A percentile compares a stretch with the other conserved stretches of the same genome.
Evolutionary conservation across 2,113 vertebrate species (phyloP).

Genomic region (Onychostoma macrolepis): DNA sequence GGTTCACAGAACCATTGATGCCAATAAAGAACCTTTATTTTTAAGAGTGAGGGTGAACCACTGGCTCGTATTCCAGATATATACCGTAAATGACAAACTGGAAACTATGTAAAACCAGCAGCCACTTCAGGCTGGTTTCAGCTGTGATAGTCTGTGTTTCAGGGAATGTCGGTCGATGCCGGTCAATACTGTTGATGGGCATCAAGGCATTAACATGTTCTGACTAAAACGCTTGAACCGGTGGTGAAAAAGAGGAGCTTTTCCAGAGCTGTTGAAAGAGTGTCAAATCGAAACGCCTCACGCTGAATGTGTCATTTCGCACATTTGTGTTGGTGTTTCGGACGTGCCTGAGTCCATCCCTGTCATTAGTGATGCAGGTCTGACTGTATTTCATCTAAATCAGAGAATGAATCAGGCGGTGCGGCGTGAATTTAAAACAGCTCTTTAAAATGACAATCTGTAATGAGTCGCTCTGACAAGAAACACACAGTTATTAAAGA

Average conservation of each 20-base stretch:
- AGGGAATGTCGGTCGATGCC: neutral
- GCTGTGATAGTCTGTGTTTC: neutral
- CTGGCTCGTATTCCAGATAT: neutral
- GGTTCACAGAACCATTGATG: too few relatives aligned
- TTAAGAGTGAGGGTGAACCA: neutral
- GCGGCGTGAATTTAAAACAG: constrained; percentile 59
- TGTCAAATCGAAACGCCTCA: neutral
- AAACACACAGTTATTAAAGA: constrained; percentile 23
- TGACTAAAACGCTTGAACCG: neutral
- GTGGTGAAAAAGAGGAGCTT: neutral
- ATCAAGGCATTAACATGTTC: constrained; percentile 22
- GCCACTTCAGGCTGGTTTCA: neutral
- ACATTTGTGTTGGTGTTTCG: neutral
- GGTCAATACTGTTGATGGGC: constrained; percentile 14
- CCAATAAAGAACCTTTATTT: too few relatives aligned
- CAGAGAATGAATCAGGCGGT: constrained; percentile 26
- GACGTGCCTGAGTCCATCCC: neutral
- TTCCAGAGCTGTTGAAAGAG: constrained; percentile 29
- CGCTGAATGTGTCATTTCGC: neutral
- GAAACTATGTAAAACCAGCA: neutral
- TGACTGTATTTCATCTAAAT: constrained; percentile 15
- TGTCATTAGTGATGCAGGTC: constrained; percentile 15
- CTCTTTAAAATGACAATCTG: constrained; percentile 51
- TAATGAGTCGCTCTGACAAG: constrained; percentile 25
- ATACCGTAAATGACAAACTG: neutral